These are phyloP conservation scores for Passer domesticus DNA, from an alignment of 2,113 vertebrate species.

Conservation along the genomic window DNA sequence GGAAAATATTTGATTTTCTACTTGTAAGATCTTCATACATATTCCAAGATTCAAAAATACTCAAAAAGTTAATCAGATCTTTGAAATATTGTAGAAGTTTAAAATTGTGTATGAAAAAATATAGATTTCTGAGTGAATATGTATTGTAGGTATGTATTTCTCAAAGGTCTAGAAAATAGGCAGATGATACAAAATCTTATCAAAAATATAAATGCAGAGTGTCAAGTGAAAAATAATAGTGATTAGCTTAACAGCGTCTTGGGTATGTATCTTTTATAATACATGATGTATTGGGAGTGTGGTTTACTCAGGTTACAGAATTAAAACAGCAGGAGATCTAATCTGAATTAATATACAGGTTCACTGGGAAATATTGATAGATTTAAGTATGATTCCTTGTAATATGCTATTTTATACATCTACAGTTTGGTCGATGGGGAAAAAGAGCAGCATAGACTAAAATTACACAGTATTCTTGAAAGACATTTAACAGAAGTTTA, in stretches of 20 bases:
- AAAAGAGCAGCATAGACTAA: background rate
- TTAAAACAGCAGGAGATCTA: slow-evolving; percentile 40
- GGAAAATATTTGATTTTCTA: background rate
- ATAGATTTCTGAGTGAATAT: background rate
- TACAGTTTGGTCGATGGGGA: background rate
- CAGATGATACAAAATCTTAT: background rate
- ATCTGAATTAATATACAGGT: slow-evolving; percentile 54
- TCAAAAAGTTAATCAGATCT: background rate
- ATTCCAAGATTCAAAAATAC: background rate
- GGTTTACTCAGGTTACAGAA: slow-evolving; percentile 39
- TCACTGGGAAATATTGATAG: slow-evolving; percentile 35
- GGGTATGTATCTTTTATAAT: background rate
- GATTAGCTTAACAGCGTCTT: slow-evolving; percentile 24
- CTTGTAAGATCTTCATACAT: background rate
- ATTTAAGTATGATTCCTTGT: slow-evolving; percentile 19
- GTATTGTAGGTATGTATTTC: background rate
- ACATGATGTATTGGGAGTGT: background rate
- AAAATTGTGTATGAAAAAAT: background rate
- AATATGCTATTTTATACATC: background rate
- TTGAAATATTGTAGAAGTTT: background rate
- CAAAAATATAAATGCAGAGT: background rate
- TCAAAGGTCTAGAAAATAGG: background rate
- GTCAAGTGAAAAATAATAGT: slow-evolving; percentile 52
- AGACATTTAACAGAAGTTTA: background rate
- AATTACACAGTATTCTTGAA: background rate